These are phyloP conservation scores for Rhagonycha lutea DNA, from an alignment of 2,888 invertebrate species.

Conservation along the genomic window DNA sequence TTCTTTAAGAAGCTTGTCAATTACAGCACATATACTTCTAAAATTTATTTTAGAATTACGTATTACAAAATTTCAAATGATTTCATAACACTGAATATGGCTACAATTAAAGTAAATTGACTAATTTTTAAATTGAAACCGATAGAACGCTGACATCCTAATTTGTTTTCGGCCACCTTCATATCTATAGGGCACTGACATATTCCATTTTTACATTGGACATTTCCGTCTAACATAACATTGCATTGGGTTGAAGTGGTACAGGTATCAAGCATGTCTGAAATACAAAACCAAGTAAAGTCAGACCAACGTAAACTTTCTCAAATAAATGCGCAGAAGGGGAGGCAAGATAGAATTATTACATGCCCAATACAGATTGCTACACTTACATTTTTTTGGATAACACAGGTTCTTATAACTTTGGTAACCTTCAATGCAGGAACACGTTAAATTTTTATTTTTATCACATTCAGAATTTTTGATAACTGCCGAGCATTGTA, in stretches of 20 bases:
- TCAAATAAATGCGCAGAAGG: not conserved
- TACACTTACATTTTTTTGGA: not conserved
- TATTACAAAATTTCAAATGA: not conserved
- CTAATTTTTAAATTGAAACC: not conserved
- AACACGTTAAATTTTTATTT: slow-evolving; percentile 1
- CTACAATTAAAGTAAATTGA: not conserved
- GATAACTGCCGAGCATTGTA: slow-evolving; percentile 9
- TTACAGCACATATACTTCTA: not conserved
- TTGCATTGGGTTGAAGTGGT: slow-evolving; percentile 20
- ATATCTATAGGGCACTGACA: slow-evolving; percentile 29
- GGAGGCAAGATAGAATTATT: not conserved
- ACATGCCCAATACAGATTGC: too few species aligned
- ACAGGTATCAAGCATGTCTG: slow-evolving; percentile 31
- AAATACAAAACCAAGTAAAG: slow-evolving; percentile 6
- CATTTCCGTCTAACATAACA: slow-evolving; percentile 7
- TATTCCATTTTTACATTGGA: slow-evolving; percentile 28
- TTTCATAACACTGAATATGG: not conserved
- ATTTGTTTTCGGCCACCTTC: slow-evolving; percentile 8
- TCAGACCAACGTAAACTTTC: not conserved
- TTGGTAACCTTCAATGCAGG: slow-evolving; percentile 4
- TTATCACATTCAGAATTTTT: slow-evolving; percentile 10
- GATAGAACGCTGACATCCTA: slow-evolving; percentile 8
- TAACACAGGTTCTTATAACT: not conserved
- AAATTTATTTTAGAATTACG: too few species aligned
- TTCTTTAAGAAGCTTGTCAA: too few species aligned